Evolutionary conservation across 2,113 vertebrate genomes (phyloP).

Genomic region (Mugil cephalus): DNA sequence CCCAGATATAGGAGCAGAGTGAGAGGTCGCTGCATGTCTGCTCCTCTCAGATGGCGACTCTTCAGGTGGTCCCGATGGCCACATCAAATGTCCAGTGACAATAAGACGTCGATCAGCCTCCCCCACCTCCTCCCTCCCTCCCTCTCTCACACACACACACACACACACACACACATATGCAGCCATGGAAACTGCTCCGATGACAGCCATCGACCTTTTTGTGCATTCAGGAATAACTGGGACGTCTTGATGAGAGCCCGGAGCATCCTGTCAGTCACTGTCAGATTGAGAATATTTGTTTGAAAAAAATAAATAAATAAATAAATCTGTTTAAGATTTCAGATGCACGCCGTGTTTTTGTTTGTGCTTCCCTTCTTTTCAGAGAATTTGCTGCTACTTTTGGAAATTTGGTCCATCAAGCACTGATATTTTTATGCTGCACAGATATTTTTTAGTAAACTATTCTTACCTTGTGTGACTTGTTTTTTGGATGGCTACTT

Average conservation of each 20-base stretch:
- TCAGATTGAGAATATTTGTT: too few relatives aligned
- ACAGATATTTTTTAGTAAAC: not conserved
- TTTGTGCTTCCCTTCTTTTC: not conserved
- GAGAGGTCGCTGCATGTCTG: constrained; percentile 7
- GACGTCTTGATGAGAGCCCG: constrained; percentile 1
- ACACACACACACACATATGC: constrained; percentile 12
- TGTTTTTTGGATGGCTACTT: constrained; percentile 9
- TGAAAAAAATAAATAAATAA: too few relatives aligned
- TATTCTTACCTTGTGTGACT: constrained; percentile 7
- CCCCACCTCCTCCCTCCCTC: not conserved
- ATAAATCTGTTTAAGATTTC: not conserved
- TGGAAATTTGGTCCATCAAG: not conserved
- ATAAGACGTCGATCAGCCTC: constrained; percentile 8
- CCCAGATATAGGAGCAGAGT: constrained; percentile 26
- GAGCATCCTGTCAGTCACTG: not conserved
- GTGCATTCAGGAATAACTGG: not conserved
- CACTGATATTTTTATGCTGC: not conserved
- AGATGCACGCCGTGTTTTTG: too few relatives aligned
- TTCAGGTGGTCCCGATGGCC: constrained; percentile 34
- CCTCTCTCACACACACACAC: not conserved
- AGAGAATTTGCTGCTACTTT: not conserved
- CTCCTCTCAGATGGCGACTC: constrained; percentile 26
- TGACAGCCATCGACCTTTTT: constrained; percentile 10
- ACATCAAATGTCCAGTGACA: constrained; percentile 20
- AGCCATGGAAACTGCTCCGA: constrained; percentile 22